Conservation (phyloP, 2,797 vertebrate species). For the Sebastes cheni region DNA sequence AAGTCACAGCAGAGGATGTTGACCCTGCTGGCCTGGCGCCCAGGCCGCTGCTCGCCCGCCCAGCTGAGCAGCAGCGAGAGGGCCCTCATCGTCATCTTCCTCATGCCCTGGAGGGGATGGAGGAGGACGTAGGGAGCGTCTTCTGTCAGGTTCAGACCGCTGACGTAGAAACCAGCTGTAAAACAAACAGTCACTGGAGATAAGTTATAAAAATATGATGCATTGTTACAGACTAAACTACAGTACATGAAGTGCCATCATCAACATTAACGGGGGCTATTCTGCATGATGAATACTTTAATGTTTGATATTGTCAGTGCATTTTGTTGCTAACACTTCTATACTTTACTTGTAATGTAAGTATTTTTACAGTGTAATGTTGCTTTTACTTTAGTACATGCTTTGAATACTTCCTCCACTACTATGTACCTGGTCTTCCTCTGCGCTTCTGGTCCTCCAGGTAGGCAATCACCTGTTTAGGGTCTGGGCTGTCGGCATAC, state of each 20-base stretch:
- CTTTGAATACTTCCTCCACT: not conserved
- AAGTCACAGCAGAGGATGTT: constrained; percentile 83
- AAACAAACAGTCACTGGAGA: not conserved
- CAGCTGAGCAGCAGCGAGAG: constrained; percentile 70
- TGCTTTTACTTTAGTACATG: not conserved
- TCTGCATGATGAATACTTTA: not conserved
- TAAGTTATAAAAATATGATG: not conserved
- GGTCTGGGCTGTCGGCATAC: constrained; percentile 86
- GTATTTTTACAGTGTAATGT: not conserved
- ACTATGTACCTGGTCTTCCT: constrained; percentile 83
- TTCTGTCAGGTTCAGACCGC: constrained; percentile 83
- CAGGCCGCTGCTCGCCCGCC: constrained; percentile 69
- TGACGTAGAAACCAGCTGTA: constrained; percentile 75
- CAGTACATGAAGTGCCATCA: not conserved
- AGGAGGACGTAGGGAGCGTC: constrained; percentile 64
- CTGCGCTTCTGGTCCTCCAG: constrained; percentile 83
- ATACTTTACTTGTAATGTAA: not conserved
- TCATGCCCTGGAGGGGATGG: constrained; percentile 75
- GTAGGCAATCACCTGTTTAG: constrained; percentile 80
- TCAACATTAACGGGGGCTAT: not conserved
- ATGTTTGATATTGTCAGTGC: not conserved
- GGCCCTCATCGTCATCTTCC: constrained; percentile 66
- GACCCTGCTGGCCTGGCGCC: constrained; percentile 38
- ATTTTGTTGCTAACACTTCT: not conserved
- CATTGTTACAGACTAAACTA: not conserved